Evolutionary conservation across 2,888 invertebrate species (phyloP), one percentile per base, ranked within the genome.

Genomic region (Nymphalis urticae): DNA sequence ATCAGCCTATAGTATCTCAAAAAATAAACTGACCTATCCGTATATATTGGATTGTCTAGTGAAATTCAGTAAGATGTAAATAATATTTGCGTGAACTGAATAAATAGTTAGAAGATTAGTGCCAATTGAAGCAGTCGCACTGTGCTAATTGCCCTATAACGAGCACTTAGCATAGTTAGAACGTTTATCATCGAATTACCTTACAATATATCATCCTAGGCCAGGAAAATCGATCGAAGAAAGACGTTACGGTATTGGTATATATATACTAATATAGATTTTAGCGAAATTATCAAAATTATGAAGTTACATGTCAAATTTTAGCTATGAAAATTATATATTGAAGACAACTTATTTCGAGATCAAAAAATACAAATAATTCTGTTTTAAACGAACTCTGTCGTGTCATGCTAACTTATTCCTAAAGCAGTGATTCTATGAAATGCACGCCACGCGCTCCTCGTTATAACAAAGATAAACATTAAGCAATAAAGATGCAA

Each of bases 141-240:
- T 78, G 75, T 76, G 80, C 79, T 86, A 86, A 89, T 86, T 85
- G 79, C 75, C 77, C 72, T 76, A 80, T 84, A 83, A 85, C 83
- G 78, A 83, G 79, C 85, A 83, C 74, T 87, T 87, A 84, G 81
- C 78, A 82, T 82, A 75, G 80, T 86, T 86, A 81, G 77, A 73
- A 71, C 79, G 76, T 80, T 83, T 80, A 83, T 80, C 82, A 74
- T 73, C 68, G 62, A 72, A 73, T 75, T 73, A 73, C 53, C 64
- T 72, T 70, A 61, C 54, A 64, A 63, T 66, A 68, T 64, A 62
- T 62, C 27, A 60, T 58, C 50, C 48, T 16, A 32, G 16, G n/a
- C n/a, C 9, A n/a, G 2, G 1, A 5, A 9, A 32, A 32, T 27
- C 17, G 27, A 56, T 7, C n/a, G 9, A n/a, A 56, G 54, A 56